Percentiles rank a stretch among this genome's conserved stretches.
phyloP scores from a whole-genome alignment of 2,888 invertebrate genomes.

The Nomada goodeniana region DNA sequence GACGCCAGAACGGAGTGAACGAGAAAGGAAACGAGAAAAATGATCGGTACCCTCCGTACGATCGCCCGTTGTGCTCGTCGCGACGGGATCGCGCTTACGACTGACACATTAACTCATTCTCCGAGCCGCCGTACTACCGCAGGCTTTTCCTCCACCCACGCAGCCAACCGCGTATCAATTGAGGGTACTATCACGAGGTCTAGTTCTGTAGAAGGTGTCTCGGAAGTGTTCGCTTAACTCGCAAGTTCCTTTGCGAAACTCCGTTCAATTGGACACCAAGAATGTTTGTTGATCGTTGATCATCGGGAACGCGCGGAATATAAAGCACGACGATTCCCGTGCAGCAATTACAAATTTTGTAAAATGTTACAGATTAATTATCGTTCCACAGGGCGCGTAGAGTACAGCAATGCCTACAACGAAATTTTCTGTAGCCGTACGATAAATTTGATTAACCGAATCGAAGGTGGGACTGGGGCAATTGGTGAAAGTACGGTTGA shows the following conservation, averaged over 20 bases:
- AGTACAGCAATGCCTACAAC: not conserved
- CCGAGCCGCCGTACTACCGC: constrained; percentile 63
- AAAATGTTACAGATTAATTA: not conserved
- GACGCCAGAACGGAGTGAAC: too few species aligned
- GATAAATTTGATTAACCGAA: too few species aligned
- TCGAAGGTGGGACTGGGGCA: too few species aligned
- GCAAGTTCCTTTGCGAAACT: constrained; percentile 48
- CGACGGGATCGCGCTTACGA: constrained; percentile 80
- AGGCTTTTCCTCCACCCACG: constrained; percentile 70
- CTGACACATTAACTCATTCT: constrained; percentile 74
- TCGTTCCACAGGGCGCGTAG: not conserved
- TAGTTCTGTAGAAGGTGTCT: constrained; percentile 58
- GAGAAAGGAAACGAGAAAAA: not conserved
- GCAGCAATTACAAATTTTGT: not conserved
- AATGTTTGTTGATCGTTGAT: constrained; percentile 22
- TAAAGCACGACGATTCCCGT: not conserved
- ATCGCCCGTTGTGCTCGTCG: constrained; percentile 68
- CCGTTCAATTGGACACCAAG: constrained; percentile 37
- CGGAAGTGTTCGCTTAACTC: constrained; percentile 55
- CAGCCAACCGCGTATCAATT: constrained; percentile 63
- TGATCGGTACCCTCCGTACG: not conserved
- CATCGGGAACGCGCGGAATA: not conserved
- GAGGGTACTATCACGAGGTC: constrained; percentile 62
- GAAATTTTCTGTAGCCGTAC: too few species aligned
- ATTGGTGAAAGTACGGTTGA: not conserved